Conservation (phyloP, 1,140 invertebrate species). For the Sitobion miscanthi region DNA sequence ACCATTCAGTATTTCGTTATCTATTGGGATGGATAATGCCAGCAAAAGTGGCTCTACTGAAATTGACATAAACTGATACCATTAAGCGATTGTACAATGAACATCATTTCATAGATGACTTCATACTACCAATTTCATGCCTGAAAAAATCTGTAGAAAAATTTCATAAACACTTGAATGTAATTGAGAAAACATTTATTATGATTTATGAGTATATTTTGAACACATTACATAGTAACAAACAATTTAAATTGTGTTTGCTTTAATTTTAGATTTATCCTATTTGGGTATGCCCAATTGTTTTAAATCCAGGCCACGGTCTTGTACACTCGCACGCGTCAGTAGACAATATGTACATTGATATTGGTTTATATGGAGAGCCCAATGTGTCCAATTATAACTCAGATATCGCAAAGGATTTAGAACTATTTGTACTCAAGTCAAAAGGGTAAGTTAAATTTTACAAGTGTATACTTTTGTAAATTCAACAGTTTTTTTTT, state of each 20-base stretch:
- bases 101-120: conserved; percentile 82
- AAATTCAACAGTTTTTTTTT: background rate
- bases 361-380: conserved; percentile 81
- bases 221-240: background rate
- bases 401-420: conserved; percentile 68
- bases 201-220: too few relatives aligned
- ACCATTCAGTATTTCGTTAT: conserved; percentile 75
- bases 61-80: conserved; percentile 79
- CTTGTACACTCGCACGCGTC: conserved; percentile 69
- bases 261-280: conserved; percentile 73
- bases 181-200: conserved; percentile 60
- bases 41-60: conserved; percentile 82
- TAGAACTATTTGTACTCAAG: conserved; percentile 76
- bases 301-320: conserved; percentile 73
- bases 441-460: conserved; percentile 69
- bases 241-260: background rate
- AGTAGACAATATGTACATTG: conserved; percentile 73
- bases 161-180: conserved; percentile 76
- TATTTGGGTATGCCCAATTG: conserved; percentile 84
- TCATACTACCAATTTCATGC: conserved; percentile 75
- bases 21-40: conserved; percentile 82
- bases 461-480: background rate
- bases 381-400: conserved; percentile 72
- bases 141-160: conserved; percentile 70
- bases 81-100: conserved; percentile 78